Percentiles rank a stretch among this genome's conserved stretches.
Conservation (phyloP, 2,113 vertebrate genomes). For the Uropsilus gracilis region DNA sequence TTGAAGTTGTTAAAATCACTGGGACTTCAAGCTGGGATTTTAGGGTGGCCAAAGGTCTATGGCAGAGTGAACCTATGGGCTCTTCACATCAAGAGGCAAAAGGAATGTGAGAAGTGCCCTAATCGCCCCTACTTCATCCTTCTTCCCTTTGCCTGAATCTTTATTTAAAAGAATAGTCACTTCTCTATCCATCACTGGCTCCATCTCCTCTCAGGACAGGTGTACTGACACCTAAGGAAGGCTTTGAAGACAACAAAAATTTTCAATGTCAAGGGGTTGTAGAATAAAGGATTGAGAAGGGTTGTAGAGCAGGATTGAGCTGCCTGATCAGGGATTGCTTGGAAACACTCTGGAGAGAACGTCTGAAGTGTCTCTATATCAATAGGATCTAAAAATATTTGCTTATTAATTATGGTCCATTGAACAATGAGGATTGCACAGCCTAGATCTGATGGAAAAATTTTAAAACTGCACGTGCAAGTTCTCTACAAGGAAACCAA, state of each 20-base stretch:
- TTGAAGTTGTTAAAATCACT: background rate
- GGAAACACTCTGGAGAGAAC: background rate
- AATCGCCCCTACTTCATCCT: background rate
- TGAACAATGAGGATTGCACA: background rate
- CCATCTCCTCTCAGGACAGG: background rate
- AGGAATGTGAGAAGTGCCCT: background rate
- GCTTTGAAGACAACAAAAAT: background rate
- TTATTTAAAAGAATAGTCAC: background rate
- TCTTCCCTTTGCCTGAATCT: background rate
- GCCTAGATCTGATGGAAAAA: background rate
- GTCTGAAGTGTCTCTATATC: background rate
- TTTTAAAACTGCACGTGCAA: background rate
- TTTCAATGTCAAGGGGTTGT: fast-evolving
- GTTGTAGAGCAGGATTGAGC: background rate
- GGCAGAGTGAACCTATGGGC: background rate
- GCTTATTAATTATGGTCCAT: background rate
- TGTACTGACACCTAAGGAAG: too few relatives aligned
- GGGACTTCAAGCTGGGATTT: constrained; percentile 25
- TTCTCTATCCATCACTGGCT: background rate
- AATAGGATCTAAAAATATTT: background rate
- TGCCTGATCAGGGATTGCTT: background rate
- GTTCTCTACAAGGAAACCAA: background rate
- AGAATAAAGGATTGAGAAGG: background rate
- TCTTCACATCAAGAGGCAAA: background rate
- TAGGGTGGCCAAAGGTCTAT: background rate